Evolutionary conservation across 2,797 vertebrate species (phyloP).

Genomic region (Mormyrus proboscirostris): DNA sequence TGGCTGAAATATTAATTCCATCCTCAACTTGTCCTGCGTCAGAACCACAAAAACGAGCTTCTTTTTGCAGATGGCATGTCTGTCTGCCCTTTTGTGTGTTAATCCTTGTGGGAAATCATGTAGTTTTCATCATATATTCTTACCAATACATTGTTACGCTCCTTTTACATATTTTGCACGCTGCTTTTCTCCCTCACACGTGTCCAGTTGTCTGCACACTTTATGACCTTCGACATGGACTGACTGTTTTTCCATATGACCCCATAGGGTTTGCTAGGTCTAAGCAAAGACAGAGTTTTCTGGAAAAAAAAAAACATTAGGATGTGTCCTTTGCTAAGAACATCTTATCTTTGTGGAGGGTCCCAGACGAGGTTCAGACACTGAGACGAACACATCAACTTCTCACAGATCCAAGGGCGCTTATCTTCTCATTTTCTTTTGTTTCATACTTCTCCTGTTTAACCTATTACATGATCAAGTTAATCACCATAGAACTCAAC

Average conservation of each 20-base stretch:
- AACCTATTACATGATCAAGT: not conserved
- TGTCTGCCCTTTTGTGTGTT: not conserved
- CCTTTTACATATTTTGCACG: not conserved
- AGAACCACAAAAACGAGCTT: slow-evolving; percentile 18
- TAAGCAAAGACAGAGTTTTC: not conserved
- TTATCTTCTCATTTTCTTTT: not conserved
- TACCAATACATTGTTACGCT: not conserved
- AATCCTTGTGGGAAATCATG: not conserved
- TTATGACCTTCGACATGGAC: not conserved
- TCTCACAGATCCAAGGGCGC: not conserved
- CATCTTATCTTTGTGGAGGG: not conserved
- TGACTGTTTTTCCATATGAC: not conserved
- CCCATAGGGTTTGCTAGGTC: not conserved
- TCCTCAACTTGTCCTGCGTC: not conserved
- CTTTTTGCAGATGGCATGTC: slow-evolving; percentile 22
- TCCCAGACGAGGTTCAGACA: not conserved
- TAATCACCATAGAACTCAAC: not conserved
- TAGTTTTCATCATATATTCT: not conserved
- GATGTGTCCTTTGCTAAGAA: not conserved
- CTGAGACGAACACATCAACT: not conserved
- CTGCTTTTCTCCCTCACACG: not conserved
- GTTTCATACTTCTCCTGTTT: not conserved
- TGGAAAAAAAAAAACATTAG: not conserved
- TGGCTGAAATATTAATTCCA: not conserved
- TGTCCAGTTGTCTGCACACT: not conserved